Evolutionary conservation across 2,888 invertebrate species (phyloP), one percentile per base, ranked within the genome.

Genomic region (Eupithecia abbreviata): DNA sequence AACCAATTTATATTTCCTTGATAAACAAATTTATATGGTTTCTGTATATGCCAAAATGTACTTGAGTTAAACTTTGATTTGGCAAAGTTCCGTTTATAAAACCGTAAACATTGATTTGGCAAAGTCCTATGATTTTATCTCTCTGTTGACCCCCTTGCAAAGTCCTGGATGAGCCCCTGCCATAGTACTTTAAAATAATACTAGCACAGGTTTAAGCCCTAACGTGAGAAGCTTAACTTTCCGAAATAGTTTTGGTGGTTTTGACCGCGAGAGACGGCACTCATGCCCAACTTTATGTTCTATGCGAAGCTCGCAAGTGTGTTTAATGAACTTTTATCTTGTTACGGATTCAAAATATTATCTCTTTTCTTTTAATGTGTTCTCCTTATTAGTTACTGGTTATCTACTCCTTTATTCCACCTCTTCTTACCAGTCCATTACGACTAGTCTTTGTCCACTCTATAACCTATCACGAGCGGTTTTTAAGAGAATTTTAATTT

Each of bases 161-260:
- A 67, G 13, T 47, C 30, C 66, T 65, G 43, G n/a, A 43, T 15
- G 9, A 30, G 10, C 13, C 51, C 68, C 75, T 78, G 73, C 30
- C 51, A 30, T 62, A 72, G 74, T 58, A 66, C 74, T 78, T 71
- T 76, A 76, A 76, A 76, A 76, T 78, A 78, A 74, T 76, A 68
- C 71, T 30, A 76, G 76, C 76, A 58, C 30, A 67, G 72, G 66
- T 76, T 74, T 72, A 72, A 75, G 47, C 72, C 30, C 43, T 74
- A 68, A 70, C 51, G 18, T 45, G 68, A 73, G 62, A 58, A 70
- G 41, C 72, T 66, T 76, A 75, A 72, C 47, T 75, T 75, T 43
- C 47, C 18, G 45, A 75, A 72, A 67, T 68, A 66, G 71, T 75
- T 71, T 62, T 65, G 65, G 62, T 62, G 41, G 15, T 70, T 70